Evolutionary conservation across 2,113 vertebrate species (phyloP).

Genomic region (Ramphastos sulfuratus): DNA sequence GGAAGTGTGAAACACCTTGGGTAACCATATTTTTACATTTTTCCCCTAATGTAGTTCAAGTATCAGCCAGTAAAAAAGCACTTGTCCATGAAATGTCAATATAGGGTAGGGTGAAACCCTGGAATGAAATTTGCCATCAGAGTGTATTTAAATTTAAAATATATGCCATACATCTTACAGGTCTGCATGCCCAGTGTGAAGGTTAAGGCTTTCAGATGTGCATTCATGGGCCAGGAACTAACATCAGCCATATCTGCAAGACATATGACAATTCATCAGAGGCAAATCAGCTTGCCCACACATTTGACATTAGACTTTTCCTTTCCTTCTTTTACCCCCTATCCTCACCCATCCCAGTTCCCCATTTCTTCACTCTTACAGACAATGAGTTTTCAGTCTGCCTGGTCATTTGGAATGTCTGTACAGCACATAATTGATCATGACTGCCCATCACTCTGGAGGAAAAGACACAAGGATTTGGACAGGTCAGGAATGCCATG

Average conservation of each 20-base stretch:
- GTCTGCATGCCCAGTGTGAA: background rate
- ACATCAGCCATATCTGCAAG: background rate
- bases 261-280: background rate
- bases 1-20: background rate
- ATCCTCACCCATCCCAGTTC: background rate
- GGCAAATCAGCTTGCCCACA: background rate
- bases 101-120: background rate
- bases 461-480: background rate
- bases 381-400: background rate
- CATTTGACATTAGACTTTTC: background rate
- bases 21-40: background rate
- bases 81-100: background rate
- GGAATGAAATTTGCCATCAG: background rate
- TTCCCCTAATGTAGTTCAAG: background rate
- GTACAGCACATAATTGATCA: background rate
- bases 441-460: background rate
- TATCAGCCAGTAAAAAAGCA: background rate
- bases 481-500: background rate
- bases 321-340: background rate
- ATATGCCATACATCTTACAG: background rate
- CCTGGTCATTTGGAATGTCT: background rate
- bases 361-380: fast-evolving
- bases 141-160: background rate
- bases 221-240: background rate
- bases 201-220: background rate